Percentiles rank a stretch among this genome's conserved stretches.
These are phyloP conservation scores for Bruchidius siliquastri DNA, from an alignment of 2,888 invertebrate species.

Conservation along the genomic window DNA sequence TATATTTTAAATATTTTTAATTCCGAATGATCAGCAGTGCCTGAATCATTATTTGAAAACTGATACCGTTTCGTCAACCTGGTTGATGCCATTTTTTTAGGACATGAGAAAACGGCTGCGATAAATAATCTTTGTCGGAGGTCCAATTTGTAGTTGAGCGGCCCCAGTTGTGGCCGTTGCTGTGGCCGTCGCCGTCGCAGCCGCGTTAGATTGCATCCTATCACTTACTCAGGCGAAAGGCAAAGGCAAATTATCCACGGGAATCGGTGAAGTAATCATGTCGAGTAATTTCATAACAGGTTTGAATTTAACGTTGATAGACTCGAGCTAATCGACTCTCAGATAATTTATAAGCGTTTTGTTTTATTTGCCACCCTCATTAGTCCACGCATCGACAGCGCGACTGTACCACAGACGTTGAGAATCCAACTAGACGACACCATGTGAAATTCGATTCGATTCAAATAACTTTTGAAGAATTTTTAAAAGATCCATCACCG, in stretches of 20 bases:
- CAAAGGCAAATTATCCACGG: conserved; percentile 43
- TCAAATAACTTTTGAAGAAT: no score
- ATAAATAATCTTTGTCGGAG: neutral
- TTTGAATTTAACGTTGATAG: conserved; percentile 48
- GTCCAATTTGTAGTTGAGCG: neutral
- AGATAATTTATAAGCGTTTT: conserved; percentile 47
- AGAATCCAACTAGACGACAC: neutral
- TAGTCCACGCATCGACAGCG: conserved; percentile 28
- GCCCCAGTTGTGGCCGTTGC: neutral
- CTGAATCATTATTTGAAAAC: no score
- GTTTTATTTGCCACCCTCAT: conserved; percentile 48
- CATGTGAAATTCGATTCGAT: no score
- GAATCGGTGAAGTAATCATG: conserved; percentile 43
- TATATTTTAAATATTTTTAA: no score
- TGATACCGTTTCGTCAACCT: no score
- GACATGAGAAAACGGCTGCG: neutral
- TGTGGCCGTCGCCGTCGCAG: no score
- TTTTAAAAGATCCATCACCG: no score
- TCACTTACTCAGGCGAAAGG: neutral
- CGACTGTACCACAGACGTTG: neutral
- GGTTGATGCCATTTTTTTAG: neutral
- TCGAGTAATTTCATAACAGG: conserved; percentile 48
- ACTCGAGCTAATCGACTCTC: conserved; percentile 45
- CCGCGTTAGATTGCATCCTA: neutral
- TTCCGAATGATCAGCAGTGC: no score